phyloP scores from a whole-genome alignment of 2,888 invertebrate species.

The Mystacides longicornis region DNA sequence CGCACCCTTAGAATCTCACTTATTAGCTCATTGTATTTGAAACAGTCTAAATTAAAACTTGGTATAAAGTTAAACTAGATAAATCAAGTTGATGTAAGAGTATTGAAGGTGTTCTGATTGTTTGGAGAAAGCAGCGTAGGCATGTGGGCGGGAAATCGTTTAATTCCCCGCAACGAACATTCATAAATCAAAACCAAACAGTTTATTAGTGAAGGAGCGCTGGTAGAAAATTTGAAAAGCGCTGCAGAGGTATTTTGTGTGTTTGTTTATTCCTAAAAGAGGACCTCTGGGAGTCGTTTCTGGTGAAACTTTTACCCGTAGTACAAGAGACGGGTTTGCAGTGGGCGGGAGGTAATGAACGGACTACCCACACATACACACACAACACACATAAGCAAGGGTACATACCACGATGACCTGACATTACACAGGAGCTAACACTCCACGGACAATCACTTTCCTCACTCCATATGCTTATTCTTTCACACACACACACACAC shows the following conservation, averaged over 20 bases:
- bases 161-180: not conserved
- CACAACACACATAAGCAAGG: no score
- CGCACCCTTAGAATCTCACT: no score
- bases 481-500: no score
- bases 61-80: no score
- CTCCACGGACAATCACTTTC: no score
- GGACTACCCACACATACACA: not conserved
- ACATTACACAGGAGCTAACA: no score
- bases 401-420: no score
- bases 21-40: no score
- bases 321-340: not conserved
- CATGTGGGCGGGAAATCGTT: not conserved
- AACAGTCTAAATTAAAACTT: no score
- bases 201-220: not conserved
- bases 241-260: not conserved
- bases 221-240: not conserved
- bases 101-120: not conserved
- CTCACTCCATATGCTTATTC: no score
- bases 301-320: not conserved
- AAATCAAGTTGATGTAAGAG: no score
- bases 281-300: not conserved
- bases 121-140: not conserved
- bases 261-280: not conserved
- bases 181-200: not conserved
- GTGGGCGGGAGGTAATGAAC: conserved; percentile 1